phyloP scores from a whole-genome alignment of 2,113 vertebrate species.

The Seriola aureovittata region DNA sequence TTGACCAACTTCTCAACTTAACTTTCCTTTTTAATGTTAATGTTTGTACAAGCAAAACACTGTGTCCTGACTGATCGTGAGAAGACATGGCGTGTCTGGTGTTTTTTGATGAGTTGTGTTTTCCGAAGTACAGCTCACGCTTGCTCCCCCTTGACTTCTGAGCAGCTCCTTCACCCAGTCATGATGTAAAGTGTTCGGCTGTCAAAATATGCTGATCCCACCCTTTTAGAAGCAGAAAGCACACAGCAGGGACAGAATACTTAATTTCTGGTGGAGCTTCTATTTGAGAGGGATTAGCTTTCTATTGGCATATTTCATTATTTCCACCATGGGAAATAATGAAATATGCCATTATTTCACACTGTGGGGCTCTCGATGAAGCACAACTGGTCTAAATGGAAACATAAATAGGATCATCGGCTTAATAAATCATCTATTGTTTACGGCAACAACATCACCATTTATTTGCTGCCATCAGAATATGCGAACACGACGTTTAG shows the following conservation, averaged over 20 bases:
- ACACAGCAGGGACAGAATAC: constrained; percentile 55
- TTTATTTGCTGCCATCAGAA: constrained; percentile 39
- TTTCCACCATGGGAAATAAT: constrained; percentile 53
- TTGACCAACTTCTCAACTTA: not conserved
- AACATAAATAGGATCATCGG: constrained; percentile 57
- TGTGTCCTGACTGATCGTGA: not conserved
- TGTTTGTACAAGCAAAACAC: constrained; percentile 13
- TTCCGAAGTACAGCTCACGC: constrained; percentile 1
- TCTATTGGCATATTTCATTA: constrained; percentile 53
- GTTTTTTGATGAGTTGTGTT: constrained; percentile 23
- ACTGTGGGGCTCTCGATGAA: constrained; percentile 34
- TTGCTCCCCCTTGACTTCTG: constrained; percentile 39
- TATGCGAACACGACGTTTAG: constrained; percentile 30
- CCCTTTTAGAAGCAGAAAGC: constrained; percentile 43
- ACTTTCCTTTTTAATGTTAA: constrained; percentile 6
- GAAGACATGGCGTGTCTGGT: not conserved
- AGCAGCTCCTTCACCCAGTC: constrained; percentile 21
- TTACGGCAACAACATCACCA: constrained; percentile 20
- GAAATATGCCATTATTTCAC: constrained; percentile 51
- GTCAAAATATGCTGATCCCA: constrained; percentile 59
- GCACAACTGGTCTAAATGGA: constrained; percentile 47
- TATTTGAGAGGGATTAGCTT: constrained; percentile 47
- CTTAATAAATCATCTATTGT: constrained; percentile 54
- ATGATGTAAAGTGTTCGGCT: constrained; percentile 33
- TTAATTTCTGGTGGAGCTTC: constrained; percentile 44